These are phyloP conservation scores for Tetrax tetrax DNA, from an alignment of 2,113 vertebrate species.

Conservation along the genomic window DNA sequence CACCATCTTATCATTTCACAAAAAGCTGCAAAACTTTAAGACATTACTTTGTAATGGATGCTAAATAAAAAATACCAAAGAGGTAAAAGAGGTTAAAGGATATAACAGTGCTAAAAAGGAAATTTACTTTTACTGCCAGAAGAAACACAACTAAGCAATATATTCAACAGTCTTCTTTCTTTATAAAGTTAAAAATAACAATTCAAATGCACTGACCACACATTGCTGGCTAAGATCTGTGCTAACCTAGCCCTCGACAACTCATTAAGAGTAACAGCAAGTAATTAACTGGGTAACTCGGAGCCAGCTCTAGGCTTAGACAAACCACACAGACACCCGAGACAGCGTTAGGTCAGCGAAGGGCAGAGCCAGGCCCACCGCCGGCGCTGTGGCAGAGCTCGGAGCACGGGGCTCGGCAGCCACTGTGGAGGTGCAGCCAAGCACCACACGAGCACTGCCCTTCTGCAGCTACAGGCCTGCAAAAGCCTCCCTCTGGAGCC, in stretches of 20 bases:
- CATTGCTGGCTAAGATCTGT: not conserved
- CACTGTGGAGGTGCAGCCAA: not conserved
- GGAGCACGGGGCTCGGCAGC: fast-evolving
- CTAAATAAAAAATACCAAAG: not conserved
- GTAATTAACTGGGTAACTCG: not conserved
- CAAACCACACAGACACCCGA: not conserved
- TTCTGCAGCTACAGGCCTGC: not conserved
- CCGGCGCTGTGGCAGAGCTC: fast-evolving
- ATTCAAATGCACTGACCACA: not conserved
- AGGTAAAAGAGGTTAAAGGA: not conserved
- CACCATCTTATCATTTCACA: not conserved
- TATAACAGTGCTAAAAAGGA: not conserved
- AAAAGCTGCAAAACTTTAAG: not conserved
- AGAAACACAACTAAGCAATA: not conserved
- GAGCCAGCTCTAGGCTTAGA: not conserved
- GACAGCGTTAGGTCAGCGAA: not conserved
- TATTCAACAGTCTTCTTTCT: not conserved
- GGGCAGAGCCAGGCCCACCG: not conserved
- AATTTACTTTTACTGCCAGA: not conserved
- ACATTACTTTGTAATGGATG: not conserved
- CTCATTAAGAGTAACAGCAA: not conserved
- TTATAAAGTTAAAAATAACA: not conserved
- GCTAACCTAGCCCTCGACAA: not conserved
- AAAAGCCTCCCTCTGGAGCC: not conserved
- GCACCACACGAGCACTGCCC: not conserved